phyloP scores from a whole-genome alignment of 2,113 vertebrate genomes.

The Podarcis cretensis region DNA sequence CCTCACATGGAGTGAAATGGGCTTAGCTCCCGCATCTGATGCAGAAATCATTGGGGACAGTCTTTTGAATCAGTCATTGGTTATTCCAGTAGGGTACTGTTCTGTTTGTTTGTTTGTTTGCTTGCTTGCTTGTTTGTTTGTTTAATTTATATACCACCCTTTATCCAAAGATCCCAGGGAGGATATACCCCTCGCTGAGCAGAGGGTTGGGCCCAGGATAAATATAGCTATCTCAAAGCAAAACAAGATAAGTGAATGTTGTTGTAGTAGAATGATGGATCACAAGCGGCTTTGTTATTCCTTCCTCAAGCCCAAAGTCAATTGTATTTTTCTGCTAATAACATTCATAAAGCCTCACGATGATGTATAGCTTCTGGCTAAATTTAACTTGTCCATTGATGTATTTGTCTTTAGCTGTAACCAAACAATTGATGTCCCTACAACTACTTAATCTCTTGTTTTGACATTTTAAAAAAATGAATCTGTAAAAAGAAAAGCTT shows the following conservation, averaged over 20 bases:
- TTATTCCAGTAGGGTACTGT: background rate
- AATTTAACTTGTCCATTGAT: constrained; percentile 31
- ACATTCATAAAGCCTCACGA: background rate
- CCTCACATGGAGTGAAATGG: too few relatives aligned
- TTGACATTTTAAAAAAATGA: background rate
- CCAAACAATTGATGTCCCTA: background rate
- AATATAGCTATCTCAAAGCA: background rate
- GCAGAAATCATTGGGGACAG: too few relatives aligned
- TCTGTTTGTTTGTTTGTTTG: background rate
- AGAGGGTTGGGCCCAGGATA: background rate
- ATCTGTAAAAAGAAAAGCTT: background rate
- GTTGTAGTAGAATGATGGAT: background rate
- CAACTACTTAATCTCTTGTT: constrained; percentile 14
- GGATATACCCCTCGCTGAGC: background rate
- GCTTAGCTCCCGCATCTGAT: background rate
- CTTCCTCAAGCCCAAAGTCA: constrained; percentile 23
- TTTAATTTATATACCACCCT: too few relatives aligned
- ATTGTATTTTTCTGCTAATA: constrained; percentile 7
- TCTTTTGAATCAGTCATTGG: background rate
- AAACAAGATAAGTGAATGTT: background rate
- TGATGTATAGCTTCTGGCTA: background rate
- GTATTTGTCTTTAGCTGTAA: constrained; percentile 6
- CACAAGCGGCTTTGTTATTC: background rate
- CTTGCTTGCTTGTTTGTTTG: too few relatives aligned
- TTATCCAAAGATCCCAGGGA: too few relatives aligned